Evolutionary conservation across 2,113 vertebrate species (phyloP).

Genomic region (Polyodon spathula): DNA sequence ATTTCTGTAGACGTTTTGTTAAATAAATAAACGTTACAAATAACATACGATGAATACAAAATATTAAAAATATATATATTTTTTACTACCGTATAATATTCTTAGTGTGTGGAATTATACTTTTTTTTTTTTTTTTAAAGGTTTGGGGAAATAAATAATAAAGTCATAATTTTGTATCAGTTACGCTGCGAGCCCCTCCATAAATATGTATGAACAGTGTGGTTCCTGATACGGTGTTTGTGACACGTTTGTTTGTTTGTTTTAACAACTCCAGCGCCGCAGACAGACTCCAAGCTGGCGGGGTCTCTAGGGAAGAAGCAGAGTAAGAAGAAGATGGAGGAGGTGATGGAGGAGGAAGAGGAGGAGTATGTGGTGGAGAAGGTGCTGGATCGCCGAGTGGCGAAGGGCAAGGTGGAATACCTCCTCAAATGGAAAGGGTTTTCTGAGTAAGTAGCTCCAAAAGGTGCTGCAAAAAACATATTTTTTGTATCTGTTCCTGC

Average conservation of each 20-base stretch:
- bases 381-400: slow-evolving; percentile 80
- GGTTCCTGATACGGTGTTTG: no score
- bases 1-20: no score
- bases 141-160: no score
- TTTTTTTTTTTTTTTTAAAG: no score
- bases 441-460: slow-evolving; percentile 71
- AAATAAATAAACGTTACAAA: no score
- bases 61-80: no score
- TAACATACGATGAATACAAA: no score
- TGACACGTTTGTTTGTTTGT: slow-evolving; percentile 6
- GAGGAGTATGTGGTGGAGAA: slow-evolving; percentile 97
- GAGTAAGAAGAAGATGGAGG: slow-evolving; percentile 86
- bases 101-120: no score
- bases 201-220: no score
- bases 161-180: no score
- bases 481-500: background rate
- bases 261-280: slow-evolving; percentile 10
- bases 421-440: slow-evolving; percentile 97
- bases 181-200: no score
- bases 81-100: no score
- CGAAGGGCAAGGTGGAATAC: slow-evolving; percentile 87
- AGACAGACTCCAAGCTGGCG: slow-evolving; percentile 66
- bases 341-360: slow-evolving; percentile 87
- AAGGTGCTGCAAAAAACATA: background rate
- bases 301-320: slow-evolving; percentile 79